Conservation (phyloP, 2,113 vertebrate species). For the Calidris pugnax region DNA sequence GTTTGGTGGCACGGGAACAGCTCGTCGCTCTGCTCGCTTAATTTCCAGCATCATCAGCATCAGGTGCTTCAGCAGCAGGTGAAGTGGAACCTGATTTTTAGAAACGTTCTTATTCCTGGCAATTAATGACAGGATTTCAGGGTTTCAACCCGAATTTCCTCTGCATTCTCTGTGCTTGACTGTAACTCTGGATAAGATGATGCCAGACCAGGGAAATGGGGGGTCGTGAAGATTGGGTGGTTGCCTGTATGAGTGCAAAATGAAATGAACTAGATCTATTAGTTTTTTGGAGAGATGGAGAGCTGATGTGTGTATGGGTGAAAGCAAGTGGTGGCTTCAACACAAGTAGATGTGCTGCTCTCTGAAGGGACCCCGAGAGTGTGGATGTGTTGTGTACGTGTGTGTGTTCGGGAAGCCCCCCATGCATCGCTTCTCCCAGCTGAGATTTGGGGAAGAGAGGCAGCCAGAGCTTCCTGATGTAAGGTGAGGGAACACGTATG, state of each 20-base stretch:
- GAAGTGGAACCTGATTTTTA: not conserved
- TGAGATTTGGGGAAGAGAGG: not conserved
- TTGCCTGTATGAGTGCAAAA: not conserved
- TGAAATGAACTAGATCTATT: not conserved
- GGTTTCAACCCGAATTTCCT: not conserved
- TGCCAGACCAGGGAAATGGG: not conserved
- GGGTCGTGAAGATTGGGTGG: not conserved
- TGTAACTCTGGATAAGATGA: not conserved
- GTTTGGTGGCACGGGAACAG: not conserved
- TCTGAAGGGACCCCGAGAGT: accelerated
- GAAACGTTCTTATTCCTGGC: not conserved
- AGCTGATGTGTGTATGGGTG: accelerated
- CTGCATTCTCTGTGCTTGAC: not conserved
- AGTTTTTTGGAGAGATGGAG: not conserved
- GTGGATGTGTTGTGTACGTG: accelerated
- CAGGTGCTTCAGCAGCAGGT: not conserved
- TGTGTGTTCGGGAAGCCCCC: not conserved
- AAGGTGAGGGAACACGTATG: accelerated
- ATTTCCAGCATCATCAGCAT: not conserved
- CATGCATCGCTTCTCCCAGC: accelerated
- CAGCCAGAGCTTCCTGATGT: not conserved
- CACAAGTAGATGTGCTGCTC: not conserved
- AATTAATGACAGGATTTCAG: not conserved
- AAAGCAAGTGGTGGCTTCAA: not conserved
- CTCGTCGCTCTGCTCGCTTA: not conserved